Percentiles rank a stretch among this genome's conserved stretches.
These are phyloP conservation scores for Spondyliosoma cantharus DNA, from an alignment of 2,797 vertebrate species.

Conservation along the genomic window DNA sequence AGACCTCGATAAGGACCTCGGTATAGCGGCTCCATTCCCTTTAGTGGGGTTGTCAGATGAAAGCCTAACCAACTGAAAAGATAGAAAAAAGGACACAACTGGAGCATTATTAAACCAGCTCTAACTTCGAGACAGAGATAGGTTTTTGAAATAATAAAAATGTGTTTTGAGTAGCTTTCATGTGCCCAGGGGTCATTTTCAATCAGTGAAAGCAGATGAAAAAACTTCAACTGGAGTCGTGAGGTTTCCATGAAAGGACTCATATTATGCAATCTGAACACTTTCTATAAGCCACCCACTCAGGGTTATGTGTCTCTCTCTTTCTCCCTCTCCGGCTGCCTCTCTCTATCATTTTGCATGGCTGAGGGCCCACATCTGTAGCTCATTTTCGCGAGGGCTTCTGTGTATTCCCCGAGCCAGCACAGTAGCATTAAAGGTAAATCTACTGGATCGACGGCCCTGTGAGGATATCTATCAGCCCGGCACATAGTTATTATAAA, in stretches of 20 bases:
- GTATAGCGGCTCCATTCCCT: constrained; percentile 29
- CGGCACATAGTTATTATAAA: constrained; percentile 40
- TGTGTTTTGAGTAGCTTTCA: constrained; percentile 29
- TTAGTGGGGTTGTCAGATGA: constrained; percentile 35
- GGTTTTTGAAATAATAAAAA: constrained; percentile 48
- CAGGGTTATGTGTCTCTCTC: constrained; percentile 24
- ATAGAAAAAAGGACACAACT: constrained; percentile 29
- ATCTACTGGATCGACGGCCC: constrained; percentile 67
- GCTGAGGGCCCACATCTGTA: constrained; percentile 80
- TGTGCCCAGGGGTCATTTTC: constrained; percentile 34
- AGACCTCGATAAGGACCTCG: constrained; percentile 62
- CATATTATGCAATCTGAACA: constrained; percentile 59
- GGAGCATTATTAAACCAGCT: constrained; percentile 31
- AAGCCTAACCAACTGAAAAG: constrained; percentile 41
- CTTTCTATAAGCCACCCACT: constrained; percentile 64
- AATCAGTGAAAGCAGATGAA: constrained; percentile 38
- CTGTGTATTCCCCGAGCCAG: constrained; percentile 74
- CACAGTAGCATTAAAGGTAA: constrained; percentile 82
- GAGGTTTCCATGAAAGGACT: constrained; percentile 51
- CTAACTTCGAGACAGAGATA: constrained; percentile 28
- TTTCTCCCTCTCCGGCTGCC: constrained; percentile 7
- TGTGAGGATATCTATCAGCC: constrained; percentile 53
- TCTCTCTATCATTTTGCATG: constrained; percentile 64
- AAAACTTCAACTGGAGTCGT: constrained; percentile 24
- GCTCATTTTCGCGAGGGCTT: constrained; percentile 74